Base-by-base conservation (phyloP, 2,888 invertebrate species). In the Acleris laterana region DNA sequence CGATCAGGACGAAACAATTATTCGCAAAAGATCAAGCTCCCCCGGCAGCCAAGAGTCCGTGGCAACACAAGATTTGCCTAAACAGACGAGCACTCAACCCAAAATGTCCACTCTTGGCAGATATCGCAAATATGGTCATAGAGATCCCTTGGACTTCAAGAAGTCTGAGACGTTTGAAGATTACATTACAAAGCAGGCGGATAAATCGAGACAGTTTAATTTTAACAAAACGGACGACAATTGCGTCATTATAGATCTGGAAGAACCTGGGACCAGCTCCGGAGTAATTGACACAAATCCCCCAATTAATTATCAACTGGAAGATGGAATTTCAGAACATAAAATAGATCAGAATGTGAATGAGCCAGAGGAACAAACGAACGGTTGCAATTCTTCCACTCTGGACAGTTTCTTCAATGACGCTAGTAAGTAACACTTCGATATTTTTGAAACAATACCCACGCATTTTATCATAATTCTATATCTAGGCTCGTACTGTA, bases 351-450 rank as follows among this genome's bases (percentile, higher is more conserved):
- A 74, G 20, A 42, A 25, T 2, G 5, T 19, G 4, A 62, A 53
- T 49, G 64, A 69, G 63, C 3, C 44, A 3, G 50, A 50, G 13
- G 60, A 62, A 50, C 51, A 48, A n/a, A 50, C 6, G 22, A 52
- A 66, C 16, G 68, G 62, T 2, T 32, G 61, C 3, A 68, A 62
- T 5, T 68, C 75, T 13, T 68, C 72, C 2, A 68, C 70, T 3
- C 69, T 82, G 6, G 80, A 80, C 6, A 62, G 62, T 0, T 75
- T 82, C 32, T 77, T 82, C n/a, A 79, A 78, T 46, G 80, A 81
- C 48, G 73, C 72, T 38, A 65, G 84, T 84, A 66, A 78, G 82
- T 63, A 57, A 75, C 57, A 68, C 44, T n/a, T 20, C 7, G n/a
- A 13, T 55, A 25, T 16, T 20, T 25, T n/a, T 17, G 17, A 32